phyloP scores from a whole-genome alignment of 2,113 vertebrate species.

The Semnornis frantzii region DNA sequence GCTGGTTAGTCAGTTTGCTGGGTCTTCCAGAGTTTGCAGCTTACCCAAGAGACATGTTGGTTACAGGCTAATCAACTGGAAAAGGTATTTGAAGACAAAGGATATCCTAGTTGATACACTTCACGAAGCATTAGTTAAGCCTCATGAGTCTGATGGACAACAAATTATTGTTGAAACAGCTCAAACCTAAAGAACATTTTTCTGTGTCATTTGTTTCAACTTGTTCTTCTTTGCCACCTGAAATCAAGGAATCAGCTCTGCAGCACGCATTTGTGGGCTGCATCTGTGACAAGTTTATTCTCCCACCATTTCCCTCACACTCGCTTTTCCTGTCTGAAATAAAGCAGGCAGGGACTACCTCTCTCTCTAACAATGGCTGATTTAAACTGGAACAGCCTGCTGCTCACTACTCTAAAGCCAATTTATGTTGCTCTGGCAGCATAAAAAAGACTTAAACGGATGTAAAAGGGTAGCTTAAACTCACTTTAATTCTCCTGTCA shows the following conservation, averaged over 20 bases:
- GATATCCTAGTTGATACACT: conserved; percentile 64
- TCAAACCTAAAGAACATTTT: conserved; percentile 60
- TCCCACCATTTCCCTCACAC: neutral
- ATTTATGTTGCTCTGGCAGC: neutral
- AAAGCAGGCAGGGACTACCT: neutral
- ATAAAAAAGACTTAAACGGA: neutral
- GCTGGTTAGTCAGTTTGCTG: conserved; percentile 39
- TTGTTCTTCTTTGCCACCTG: conserved; percentile 58
- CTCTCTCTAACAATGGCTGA: neutral
- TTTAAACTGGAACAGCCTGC: neutral
- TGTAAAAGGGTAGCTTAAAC: neutral
- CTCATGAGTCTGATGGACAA: conserved; percentile 68
- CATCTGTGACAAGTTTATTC: conserved; percentile 7
- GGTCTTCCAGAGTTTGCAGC: conserved; percentile 39
- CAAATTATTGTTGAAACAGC: conserved; percentile 72
- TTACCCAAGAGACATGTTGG: conserved; percentile 62
- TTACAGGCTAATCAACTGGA: conserved; percentile 72
- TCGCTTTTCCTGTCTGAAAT: neutral
- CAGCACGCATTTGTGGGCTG: neutral
- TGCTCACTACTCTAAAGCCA: neutral
- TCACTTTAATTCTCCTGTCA: neutral
- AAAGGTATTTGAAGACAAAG: conserved; percentile 66
- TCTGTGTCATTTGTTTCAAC: conserved; percentile 65
- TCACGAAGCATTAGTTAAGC: conserved; percentile 72
- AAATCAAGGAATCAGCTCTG: conserved; percentile 13